A percentile compares a stretch with the other conserved stretches of the same genome.
Evolutionary conservation across 2,113 vertebrate species (phyloP).

Genomic region (Chionodraco myersi): DNA sequence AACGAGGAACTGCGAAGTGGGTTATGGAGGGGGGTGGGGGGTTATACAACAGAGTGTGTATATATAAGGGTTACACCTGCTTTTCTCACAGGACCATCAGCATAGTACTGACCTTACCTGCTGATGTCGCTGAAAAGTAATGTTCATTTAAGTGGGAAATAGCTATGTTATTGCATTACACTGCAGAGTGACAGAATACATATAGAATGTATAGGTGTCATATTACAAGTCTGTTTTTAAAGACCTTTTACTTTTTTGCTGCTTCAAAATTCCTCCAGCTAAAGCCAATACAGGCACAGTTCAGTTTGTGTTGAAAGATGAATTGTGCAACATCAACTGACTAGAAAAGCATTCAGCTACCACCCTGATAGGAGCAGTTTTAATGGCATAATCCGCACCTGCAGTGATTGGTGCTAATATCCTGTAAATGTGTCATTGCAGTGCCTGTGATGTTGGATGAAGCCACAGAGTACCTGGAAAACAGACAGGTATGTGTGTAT

Average conservation of each 20-base stretch:
- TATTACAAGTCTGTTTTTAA: neutral
- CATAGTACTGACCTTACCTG: neutral
- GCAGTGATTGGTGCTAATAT: neutral
- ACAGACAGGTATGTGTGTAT: slow-evolving; percentile 87
- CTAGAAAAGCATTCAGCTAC: neutral
- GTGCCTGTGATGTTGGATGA: slow-evolving; percentile 98
- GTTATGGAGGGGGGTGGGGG: slow-evolving; percentile 13
- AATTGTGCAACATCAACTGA: neutral
- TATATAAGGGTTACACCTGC: no score
- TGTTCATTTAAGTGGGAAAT: neutral
- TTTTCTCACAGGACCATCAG: neutral
- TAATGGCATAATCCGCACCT: neutral
- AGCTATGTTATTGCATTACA: neutral
- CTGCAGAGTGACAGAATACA: neutral
- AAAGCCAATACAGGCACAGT: neutral
- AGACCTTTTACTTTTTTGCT: neutral
- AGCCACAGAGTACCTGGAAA: slow-evolving; percentile 93
- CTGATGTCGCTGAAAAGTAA: neutral
- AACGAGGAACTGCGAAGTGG: slow-evolving; percentile 90
- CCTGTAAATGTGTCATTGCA: slow-evolving; percentile 70
- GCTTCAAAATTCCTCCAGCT: neutral
- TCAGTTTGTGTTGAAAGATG: neutral
- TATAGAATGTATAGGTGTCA: neutral
- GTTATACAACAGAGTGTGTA: no score
- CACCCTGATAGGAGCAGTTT: neutral